A percentile compares a stretch with the other conserved stretches of the same genome.
phyloP scores from a whole-genome alignment of 2,113 vertebrate genomes.

The Tachuris rubrigastra region DNA sequence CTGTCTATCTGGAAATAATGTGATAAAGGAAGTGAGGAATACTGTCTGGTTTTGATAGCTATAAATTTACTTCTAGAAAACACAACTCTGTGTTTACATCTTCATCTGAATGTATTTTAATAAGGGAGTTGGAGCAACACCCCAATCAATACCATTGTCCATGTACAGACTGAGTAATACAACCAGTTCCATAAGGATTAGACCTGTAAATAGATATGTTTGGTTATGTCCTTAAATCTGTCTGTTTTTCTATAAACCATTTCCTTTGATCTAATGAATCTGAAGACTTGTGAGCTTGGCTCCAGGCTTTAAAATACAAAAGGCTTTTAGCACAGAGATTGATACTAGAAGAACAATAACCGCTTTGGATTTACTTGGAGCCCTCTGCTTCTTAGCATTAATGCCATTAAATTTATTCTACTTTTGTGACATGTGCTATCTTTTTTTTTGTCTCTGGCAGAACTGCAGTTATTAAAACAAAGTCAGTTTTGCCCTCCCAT shows the following conservation, averaged over 20 bases:
- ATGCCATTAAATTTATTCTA: constrained; percentile 9
- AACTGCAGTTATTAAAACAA: constrained; percentile 11
- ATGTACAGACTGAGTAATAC: background rate
- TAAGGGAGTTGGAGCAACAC: background rate
- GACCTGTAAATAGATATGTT: constrained; percentile 43
- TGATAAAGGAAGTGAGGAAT: background rate
- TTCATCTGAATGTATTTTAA: background rate
- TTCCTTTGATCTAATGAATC: constrained; percentile 57
- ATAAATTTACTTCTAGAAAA: background rate
- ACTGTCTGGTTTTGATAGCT: background rate
- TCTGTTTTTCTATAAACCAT: constrained; percentile 26
- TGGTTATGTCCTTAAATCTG: constrained; percentile 38
- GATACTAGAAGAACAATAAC: constrained; percentile 14
- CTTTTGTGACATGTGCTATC: background rate
- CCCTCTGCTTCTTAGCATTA: background rate
- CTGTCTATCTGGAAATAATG: background rate
- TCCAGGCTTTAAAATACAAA: constrained; percentile 46
- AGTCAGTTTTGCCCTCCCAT: background rate
- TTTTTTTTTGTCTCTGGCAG: background rate
- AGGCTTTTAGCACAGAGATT: background rate
- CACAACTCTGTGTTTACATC: background rate
- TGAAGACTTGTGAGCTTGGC: constrained; percentile 46
- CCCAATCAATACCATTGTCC: background rate
- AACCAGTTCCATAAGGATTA: background rate
- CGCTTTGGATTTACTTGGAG: background rate